A percentile compares a stretch with the other conserved stretches of the same genome.
phyloP scores from a whole-genome alignment of 2,113 vertebrate genomes.

The Ammodytes dubius region DNA sequence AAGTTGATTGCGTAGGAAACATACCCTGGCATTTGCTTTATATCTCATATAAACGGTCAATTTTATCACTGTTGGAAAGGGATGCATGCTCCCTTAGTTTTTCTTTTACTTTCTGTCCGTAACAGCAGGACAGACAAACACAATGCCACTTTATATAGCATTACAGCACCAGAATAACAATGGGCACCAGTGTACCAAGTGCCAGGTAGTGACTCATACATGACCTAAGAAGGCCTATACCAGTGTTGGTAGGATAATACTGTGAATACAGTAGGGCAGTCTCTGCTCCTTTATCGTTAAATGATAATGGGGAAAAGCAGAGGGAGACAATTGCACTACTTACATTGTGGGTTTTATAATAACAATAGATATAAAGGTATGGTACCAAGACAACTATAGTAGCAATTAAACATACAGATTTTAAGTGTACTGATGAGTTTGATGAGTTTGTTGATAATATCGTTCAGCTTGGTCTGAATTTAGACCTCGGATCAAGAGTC shows the following conservation, averaged over 20 bases:
- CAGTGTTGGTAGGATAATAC: slow-evolving; percentile 53
- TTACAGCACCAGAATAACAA: slow-evolving; percentile 78
- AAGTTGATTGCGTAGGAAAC: not conserved
- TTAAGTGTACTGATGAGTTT: slow-evolving; percentile 2
- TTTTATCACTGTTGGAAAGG: slow-evolving; percentile 10
- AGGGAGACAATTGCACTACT: slow-evolving; percentile 27
- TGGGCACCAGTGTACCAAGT: slow-evolving; percentile 78
- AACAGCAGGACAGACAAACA: slow-evolving; percentile 60
- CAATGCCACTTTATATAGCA: slow-evolving; percentile 78
- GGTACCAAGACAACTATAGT: not conserved
- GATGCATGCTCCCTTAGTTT: slow-evolving; percentile 25
- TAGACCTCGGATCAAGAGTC: not conserved
- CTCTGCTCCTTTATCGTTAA: slow-evolving; percentile 37
- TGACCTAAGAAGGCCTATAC: slow-evolving; percentile 79
- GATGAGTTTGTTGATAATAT: slow-evolving; percentile 8
- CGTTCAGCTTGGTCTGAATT: not conserved
- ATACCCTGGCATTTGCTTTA: not conserved
- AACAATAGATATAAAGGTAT: slow-evolving; percentile 11
- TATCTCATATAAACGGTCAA: not conserved
- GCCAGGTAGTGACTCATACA: slow-evolving; percentile 85
- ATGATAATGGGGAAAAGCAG: not conserved
- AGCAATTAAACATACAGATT: not conserved
- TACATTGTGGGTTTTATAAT: slow-evolving; percentile 7
- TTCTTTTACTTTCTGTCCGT: slow-evolving; percentile 40
- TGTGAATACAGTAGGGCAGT: slow-evolving; percentile 51